These are phyloP conservation scores for Hirtodrosophila histrioides DNA, from an alignment of 2,888 invertebrate genomes.

Conservation along the genomic window DNA sequence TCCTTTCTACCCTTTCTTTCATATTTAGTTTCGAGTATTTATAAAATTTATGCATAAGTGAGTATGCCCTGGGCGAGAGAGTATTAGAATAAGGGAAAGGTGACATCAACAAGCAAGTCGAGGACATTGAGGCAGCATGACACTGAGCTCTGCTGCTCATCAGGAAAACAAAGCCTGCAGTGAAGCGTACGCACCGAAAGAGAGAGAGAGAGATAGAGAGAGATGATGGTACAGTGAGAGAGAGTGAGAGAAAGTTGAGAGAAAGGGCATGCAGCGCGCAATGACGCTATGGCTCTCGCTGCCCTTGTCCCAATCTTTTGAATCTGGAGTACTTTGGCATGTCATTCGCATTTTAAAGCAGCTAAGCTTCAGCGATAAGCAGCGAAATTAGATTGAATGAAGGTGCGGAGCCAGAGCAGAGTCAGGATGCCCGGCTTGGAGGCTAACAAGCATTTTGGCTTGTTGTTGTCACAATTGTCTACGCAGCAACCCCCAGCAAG, in stretches of 20 bases:
- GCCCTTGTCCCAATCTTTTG: conserved; percentile 67
- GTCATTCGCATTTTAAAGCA: conserved; percentile 82
- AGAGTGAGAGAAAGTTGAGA: neutral
- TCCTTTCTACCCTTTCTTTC: no score
- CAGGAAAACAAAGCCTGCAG: conserved; percentile 72
- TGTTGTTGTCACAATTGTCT: conserved; percentile 67
- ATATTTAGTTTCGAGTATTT: no score
- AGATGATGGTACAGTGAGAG: neutral
- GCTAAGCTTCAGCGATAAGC: conserved; percentile 81
- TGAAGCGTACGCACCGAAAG: conserved; percentile 51
- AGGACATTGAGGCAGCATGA: conserved; percentile 57
- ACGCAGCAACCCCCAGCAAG: conserved; percentile 25
- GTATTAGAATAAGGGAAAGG: conserved; percentile 49
- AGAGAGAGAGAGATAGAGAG: neutral
- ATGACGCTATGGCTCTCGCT: conserved; percentile 43
- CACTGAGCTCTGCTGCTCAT: conserved; percentile 50
- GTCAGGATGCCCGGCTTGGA: conserved; percentile 27
- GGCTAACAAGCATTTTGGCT: conserved; percentile 66
- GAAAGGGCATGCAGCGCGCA: conserved; percentile 26
- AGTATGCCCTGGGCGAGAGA: conserved; percentile 5
- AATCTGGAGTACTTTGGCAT: conserved; percentile 78
- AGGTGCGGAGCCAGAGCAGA: conserved; percentile 56
- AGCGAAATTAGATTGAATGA: conserved; percentile 78
- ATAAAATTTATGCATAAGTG: neutral
- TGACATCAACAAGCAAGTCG: conserved; percentile 54